phyloP scores from a whole-genome alignment of 2,113 vertebrate species.

The Saimiri boliviensis region DNA sequence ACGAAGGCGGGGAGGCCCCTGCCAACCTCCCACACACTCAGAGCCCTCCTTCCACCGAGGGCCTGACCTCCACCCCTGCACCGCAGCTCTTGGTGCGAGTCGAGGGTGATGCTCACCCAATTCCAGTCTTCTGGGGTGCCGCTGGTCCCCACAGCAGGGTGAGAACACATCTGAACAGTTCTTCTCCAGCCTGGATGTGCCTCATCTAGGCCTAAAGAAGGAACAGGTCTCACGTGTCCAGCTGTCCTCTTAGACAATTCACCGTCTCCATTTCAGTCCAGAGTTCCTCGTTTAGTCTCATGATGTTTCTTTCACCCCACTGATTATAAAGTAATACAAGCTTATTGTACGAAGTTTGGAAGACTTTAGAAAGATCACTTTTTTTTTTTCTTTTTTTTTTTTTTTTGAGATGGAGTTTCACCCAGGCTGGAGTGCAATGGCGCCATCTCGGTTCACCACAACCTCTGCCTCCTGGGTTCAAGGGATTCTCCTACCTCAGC shows the following conservation, averaged over 20 bases:
- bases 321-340: accelerated
- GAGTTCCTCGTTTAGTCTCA: neutral
- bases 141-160: accelerated
- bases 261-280: neutral
- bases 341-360: neutral
- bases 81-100: accelerated
- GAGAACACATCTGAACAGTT: accelerated
- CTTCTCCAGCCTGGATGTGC: accelerated
- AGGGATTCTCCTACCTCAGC: too few species aligned
- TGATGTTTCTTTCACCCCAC: accelerated
- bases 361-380: neutral
- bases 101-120: accelerated
- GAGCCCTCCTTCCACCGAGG: accelerated
- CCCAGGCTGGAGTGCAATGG: too few species aligned
- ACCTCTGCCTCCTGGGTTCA: too few species aligned
- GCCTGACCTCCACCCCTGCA: too few species aligned
- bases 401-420: too few species aligned
- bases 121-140: accelerated
- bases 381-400: too few species aligned
- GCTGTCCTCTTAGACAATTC: accelerated
- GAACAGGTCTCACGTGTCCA: accelerated
- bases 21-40: neutral
- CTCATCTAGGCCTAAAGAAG: accelerated
- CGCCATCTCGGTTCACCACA: too few species aligned
- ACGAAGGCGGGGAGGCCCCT: too few species aligned